phyloP scores from a whole-genome alignment of 2,113 vertebrate genomes.

The Sceloporus undulatus region DNA sequence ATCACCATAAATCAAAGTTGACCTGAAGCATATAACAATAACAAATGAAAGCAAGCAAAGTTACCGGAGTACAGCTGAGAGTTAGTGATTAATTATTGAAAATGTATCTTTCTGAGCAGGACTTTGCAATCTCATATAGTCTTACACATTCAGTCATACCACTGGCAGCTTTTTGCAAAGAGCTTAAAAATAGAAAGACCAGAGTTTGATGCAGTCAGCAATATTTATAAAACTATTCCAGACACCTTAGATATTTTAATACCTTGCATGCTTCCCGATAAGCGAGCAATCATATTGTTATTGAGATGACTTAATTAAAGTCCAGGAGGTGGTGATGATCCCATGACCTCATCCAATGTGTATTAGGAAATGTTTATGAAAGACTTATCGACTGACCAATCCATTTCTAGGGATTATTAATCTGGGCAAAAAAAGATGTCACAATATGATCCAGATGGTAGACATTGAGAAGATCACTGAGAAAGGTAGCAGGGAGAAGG shows the following conservation, averaged over 20 bases:
- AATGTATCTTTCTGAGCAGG: not conserved
- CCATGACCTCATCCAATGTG: constrained; percentile 10
- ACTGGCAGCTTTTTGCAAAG: not conserved
- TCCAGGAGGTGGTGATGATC: not conserved
- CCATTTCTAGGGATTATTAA: constrained; percentile 35
- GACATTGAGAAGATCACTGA: not conserved
- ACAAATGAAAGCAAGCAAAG: not conserved
- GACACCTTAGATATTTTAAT: constrained; percentile 33
- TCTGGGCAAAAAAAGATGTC: constrained; percentile 22
- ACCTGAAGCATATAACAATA: no score
- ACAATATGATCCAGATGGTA: constrained; percentile 38
- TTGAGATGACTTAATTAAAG: constrained; percentile 23
- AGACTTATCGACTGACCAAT: constrained; percentile 1
- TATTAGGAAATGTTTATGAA: constrained; percentile 32
- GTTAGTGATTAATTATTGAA: constrained; percentile 2
- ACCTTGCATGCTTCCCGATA: constrained; percentile 28
- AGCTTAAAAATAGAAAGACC: not conserved
- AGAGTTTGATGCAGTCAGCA: not conserved
- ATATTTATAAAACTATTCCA: constrained; percentile 14
- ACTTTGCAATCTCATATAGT: constrained; percentile 13
- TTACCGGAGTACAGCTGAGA: not conserved
- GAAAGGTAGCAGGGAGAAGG: not conserved
- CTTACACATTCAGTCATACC: not conserved
- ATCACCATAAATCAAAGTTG: no score
- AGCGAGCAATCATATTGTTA: not conserved